Base-by-base conservation (phyloP, 2,113 vertebrate species). In the Chaenocephalus aceratus region DNA sequence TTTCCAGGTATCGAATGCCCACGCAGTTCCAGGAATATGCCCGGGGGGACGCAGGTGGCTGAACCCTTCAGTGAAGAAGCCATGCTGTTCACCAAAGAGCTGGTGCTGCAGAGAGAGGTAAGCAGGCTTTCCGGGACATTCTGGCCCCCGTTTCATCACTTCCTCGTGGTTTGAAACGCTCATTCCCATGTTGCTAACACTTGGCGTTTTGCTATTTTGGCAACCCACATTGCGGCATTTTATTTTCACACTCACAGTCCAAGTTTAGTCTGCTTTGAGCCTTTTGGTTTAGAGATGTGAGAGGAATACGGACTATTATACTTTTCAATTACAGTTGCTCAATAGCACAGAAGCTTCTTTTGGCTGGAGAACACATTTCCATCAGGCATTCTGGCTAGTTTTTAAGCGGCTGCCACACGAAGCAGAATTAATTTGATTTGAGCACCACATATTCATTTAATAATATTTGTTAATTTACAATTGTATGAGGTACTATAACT, bases 61-160 rank as follows among this genome's bases (percentile, higher is more conserved):
- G 98, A 99, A 57, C 97, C 98, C 10, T 99, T 97, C 96, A 98
- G 97, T 34, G 96, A 99, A n/a, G 97, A 99, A 83, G 98, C 98
- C 83, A 95, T 91, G 7, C 92, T 95, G 74, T 98, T 98, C 94
- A 98, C 98, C 91, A 99, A 99, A 95, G 98, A 99, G 88, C 96
- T 99, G 86, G 98, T 99, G 82, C 92, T 99, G 82, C 98, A 99
- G 79, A 90, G 97, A 73, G 98, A 99, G 97, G 98, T 98, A 96
- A 93, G 95, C 46, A 34, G 3, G n/a, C 11, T 18, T 45, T 11
- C 67, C 67, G 30, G 59, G 63, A 46, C 52, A 10, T 46, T 75
- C 49, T 59, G 52, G 52, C 72, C 56, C 49, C 0, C 6, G 3
- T 77, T 60, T 59, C 5, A 49, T 80, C 21, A 12, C 18, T 64